phyloP scores from a whole-genome alignment of 2,888 invertebrate genomes.

The Aromia moschata region DNA sequence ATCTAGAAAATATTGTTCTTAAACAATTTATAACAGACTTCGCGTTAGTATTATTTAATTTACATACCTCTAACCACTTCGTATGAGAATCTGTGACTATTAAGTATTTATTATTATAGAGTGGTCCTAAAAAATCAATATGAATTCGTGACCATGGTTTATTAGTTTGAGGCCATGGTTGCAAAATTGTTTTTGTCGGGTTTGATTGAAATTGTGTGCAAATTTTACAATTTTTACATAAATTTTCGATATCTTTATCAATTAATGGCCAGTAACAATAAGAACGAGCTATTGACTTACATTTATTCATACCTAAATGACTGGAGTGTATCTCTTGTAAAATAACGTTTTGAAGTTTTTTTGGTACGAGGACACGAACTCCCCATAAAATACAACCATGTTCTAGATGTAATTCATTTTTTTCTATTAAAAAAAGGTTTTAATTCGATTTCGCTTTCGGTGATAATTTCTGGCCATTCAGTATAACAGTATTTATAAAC shows the following conservation, averaged over 20 bases:
- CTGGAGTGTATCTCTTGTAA: conserved; percentile 13
- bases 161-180: conserved; percentile 16
- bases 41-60: conserved; percentile 16
- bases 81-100: conserved; percentile 9
- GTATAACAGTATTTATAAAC: conserved; percentile 9
- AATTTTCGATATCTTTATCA: conserved; percentile 9
- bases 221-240: conserved; percentile 7
- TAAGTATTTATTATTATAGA: neutral
- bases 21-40: conserved; percentile 12
- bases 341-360: conserved; percentile 13
- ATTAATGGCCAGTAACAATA: conserved; percentile 19
- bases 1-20: conserved; percentile 14
- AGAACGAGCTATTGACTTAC: conserved; percentile 21
- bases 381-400: conserved; percentile 17
- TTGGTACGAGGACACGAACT: conserved; percentile 7
- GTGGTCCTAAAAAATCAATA: conserved; percentile 13
- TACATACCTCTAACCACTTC: conserved; percentile 11
- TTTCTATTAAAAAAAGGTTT: conserved; percentile 13
- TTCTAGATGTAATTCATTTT: conserved; percentile 14
- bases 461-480: conserved; percentile 10
- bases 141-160: conserved; percentile 18
- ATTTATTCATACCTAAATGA: conserved; percentile 25
- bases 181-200: conserved; percentile 11
- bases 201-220: conserved; percentile 4
- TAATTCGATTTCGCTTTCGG: conserved; percentile 1